Conservation (phyloP, 2,113 vertebrate genomes). For the Glaucomys volans region DNA sequence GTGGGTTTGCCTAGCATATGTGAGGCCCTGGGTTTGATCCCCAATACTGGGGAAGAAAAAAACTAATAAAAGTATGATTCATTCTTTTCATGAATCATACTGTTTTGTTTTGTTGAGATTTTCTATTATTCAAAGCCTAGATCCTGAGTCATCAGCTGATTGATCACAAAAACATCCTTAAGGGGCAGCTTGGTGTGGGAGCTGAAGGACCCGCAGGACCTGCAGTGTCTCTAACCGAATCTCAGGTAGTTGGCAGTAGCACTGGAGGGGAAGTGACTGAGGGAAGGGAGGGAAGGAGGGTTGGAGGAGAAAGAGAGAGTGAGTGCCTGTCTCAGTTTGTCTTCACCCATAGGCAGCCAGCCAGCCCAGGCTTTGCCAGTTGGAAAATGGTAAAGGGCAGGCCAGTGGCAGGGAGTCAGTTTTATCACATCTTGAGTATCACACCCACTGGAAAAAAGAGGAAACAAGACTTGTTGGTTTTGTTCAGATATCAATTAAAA, state of each 20-base stretch:
- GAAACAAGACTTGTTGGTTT: background rate
- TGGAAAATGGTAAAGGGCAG: background rate
- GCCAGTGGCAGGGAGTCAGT: background rate
- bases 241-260: background rate
- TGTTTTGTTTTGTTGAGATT: background rate
- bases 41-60: no score
- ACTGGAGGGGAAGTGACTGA: background rate
- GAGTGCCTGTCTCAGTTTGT: background rate
- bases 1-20: no score
- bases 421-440: background rate
- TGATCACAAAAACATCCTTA: background rate
- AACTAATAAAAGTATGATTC: background rate
- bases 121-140: background rate
- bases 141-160: background rate
- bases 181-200: background rate
- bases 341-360: background rate
- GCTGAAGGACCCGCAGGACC: background rate
- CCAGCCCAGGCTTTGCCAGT: background rate
- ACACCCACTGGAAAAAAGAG: background rate
- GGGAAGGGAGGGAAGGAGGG: background rate
- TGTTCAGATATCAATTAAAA: slow-evolving; percentile 51
- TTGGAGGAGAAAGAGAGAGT: background rate
- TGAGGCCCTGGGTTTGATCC: no score
- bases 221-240: background rate
- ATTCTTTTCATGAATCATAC: background rate